phyloP scores from a whole-genome alignment of 2,797 vertebrate genomes.

The Sebastes cheni region DNA sequence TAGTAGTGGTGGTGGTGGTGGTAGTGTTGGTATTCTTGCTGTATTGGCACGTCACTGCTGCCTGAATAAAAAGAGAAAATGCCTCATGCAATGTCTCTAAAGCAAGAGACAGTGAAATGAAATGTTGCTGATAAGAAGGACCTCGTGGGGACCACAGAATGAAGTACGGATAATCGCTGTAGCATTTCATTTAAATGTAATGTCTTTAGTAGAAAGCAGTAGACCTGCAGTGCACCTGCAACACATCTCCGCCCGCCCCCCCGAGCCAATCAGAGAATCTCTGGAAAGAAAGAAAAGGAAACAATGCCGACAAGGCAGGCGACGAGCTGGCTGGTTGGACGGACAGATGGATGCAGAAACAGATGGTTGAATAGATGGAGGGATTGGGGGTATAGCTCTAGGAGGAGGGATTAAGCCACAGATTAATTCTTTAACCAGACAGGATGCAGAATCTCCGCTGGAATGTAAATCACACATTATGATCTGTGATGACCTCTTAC shows the following conservation, averaged over 20 bases:
- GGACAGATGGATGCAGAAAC: constrained; percentile 55
- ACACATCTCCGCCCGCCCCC: background rate
- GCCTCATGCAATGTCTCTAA: background rate
- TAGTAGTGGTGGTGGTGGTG: too few relatives aligned
- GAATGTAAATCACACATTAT: constrained; percentile 42
- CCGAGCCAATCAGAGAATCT: background rate
- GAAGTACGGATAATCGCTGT: background rate
- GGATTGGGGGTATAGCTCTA: constrained; percentile 52
- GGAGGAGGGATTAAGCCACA: constrained; percentile 53
- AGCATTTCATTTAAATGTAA: constrained; percentile 7
- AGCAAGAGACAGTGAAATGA: constrained; percentile 5
- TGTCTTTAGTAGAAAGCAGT: background rate
- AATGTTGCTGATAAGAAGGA: constrained; percentile 1
- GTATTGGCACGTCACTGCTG: background rate
- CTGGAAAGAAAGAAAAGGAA: background rate
- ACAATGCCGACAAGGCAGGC: background rate
- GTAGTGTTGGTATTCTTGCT: background rate
- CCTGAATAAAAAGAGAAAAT: background rate
- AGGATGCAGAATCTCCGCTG: constrained; percentile 27
- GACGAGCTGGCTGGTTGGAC: background rate
- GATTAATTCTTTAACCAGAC: constrained; percentile 65
- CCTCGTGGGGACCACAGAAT: background rate
- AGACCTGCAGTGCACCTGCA: background rate
- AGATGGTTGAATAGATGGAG: constrained; percentile 52
- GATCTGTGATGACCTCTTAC: constrained; percentile 44